Base-by-base conservation (phyloP, 1,140 invertebrate species). In the Drosophila sp. region DNA sequence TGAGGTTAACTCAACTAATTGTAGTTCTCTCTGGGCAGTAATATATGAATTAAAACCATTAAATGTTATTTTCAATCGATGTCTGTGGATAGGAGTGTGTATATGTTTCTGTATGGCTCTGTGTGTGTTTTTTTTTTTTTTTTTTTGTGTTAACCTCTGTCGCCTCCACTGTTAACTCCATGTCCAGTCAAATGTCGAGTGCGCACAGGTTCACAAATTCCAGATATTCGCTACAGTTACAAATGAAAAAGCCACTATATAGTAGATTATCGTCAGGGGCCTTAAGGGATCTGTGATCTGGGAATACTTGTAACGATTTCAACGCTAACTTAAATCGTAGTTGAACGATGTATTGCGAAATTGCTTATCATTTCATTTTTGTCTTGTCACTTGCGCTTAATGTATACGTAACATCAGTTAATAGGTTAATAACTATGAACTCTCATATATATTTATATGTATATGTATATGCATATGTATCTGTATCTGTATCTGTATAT, bases 351-450 rank as follows among this genome's bases (percentile, higher is more conserved):
- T 62, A 57, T 70, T 73, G 63, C 66, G 67, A 82, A 82, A 87
- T 86, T 87, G 82, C 82, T 86, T 86, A 61, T 87, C 63, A 70
- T 78, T 80, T 77, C 65, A n/a, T 38, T 8, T 63, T 70, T 71
- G 58, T 57, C 56, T 71, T 70, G 72, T 53, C 57, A 57, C 27
- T 57, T 74, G 72, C 66, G 48, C 74, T 82, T 82, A 75, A 61
- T 66, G 45, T 63, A 58, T 67, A 65, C 40, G 66, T 67, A 67
- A 72, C 66, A 64, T 82, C 66, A 27, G 72, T 64, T 64, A 46
- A 53, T 38, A 32, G 66, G 66, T 70, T 75, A 51, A 48, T 73
- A 43, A 29, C 25, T 70, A 56, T 70, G 21, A 13, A 46, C 43
- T 8, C 43, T 16, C 43, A 7, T 45, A 34, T 51, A 29, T 29